A percentile compares a stretch with the other conserved stretches of the same genome.
Evolutionary conservation across 2,888 invertebrate species (phyloP).

Genomic region (Salticus scenicus): DNA sequence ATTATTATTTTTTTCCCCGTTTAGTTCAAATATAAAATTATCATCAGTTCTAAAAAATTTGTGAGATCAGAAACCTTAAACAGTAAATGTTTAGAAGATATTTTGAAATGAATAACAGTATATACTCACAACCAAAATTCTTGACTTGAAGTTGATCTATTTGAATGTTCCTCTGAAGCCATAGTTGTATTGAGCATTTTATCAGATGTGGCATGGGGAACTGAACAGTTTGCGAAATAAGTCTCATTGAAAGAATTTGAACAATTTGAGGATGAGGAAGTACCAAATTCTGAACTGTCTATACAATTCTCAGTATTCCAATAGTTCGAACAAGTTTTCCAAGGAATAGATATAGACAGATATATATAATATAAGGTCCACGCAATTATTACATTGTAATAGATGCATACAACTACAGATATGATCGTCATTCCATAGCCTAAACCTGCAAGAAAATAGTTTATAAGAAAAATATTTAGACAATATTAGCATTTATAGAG

Average conservation of each 20-base stretch:
- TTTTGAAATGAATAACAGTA: too few species aligned
- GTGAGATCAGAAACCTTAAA: too few species aligned
- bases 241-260: background rate
- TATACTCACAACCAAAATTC: conserved; percentile 70
- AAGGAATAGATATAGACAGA: conserved; percentile 79
- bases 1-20: too few species aligned
- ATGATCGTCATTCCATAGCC: conserved; percentile 98
- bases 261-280: background rate
- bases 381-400: conserved; percentile 97
- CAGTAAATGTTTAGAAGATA: too few species aligned
- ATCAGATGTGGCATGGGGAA: too few species aligned
- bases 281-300: conserved; percentile 81
- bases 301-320: conserved; percentile 97
- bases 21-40: too few species aligned
- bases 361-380: conserved; percentile 99
- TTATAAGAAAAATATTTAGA: too few species aligned
- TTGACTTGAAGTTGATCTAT: conserved; percentile 63
- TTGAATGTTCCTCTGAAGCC: conserved; percentile 78
- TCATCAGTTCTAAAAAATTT: too few species aligned
- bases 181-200: conserved; percentile 93
- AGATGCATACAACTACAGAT: conserved; percentile 99
- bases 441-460: conserved; percentile 82
- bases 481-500: too few species aligned
- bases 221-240: too few species aligned
- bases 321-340: conserved; percentile 93